Evolutionary conservation across 2,888 invertebrate genomes (phyloP), one percentile per base, ranked within the genome.

Genomic region (Gymnosoma rotundatum): DNA sequence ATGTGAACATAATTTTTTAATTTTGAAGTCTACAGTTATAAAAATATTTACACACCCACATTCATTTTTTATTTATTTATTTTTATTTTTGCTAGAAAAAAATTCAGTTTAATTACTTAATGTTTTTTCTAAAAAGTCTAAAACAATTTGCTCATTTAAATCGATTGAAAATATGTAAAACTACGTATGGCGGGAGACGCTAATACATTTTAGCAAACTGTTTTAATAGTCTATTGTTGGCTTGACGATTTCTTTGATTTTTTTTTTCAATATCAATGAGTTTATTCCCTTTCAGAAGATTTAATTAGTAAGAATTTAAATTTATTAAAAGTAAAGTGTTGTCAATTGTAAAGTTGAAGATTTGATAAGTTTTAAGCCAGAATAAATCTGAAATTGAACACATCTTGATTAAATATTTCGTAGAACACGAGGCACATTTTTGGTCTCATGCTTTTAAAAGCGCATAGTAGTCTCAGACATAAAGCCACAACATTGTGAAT

Each of bases 201-300:
- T 61, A 25, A n/a, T 64, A 64, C 4, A 16, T n/a, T 32, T 25
- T 6, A 60, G 25, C 63, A 64, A 21, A 67, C 82, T 79, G 78
- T 82, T 82, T 85, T 72, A 78, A 75, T 78, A 69, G 16, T 21
- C 45, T 45, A 67, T 52, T 32, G 48, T 64, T 78, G 74, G 25
- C 25, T 45, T 72, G 78, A 64, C 78, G 74, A 80, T 70, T 72
- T 32, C 70, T 56, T 70, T 70, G 10, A 12, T 61, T 25, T 20
- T 25, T 20, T 25, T 21, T 58, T 7, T 54, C 20, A 58, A 60
- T 32, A 18, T 60, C 32, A 36, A 48, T 48, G 60, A 45, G 25
- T 25, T 45, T 25, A 58, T 45, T 70, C 58, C 7, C n/a, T 45
- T 58, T 50, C 52, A 73, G 38, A 7, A 61, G 42, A 72, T 72